Evolutionary conservation across 2,797 vertebrate species (phyloP), one percentile per base, ranked within the genome.

Genomic region (Mus caroli): DNA sequence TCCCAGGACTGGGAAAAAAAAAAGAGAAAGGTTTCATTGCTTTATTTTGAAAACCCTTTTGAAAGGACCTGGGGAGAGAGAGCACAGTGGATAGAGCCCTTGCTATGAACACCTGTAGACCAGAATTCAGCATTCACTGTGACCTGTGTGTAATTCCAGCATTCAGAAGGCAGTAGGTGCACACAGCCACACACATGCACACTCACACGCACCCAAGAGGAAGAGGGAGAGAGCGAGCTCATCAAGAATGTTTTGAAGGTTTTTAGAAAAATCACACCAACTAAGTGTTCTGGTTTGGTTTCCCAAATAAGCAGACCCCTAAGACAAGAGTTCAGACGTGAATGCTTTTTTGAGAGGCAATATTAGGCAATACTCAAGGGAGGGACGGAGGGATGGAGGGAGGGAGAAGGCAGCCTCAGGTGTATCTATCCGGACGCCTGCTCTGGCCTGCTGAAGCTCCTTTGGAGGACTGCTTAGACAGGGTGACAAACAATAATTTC

Each of bases 381-480:
- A 4, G 20, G 17, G 28, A 34, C 4, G 26, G 13, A 56, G 4
- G 19, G 1, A 14, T 7, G 17, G 43, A 43, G 3, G 43, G 22
- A 4, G 17, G 40, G 28, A 17, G 37, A 9, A 13, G 17, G 4
- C 20, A 5, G 22, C 2, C 22, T 26, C 9, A 0, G 71, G 14
- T 2, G 28, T 10, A 2, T 52, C 24, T 9, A 7, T 40, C 56
- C 5, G 26, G 80, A 60, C 8, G 28, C 11, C 10, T 2, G 6
- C 46, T 4, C 17, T 2, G 6, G 8, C 13, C 43, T 46, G 14
- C 54, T 12, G 54, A 26, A 12, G 28, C 24, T 46, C 8, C 50
- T 26, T 58, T 43, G 12, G 1, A 0, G 15, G 17, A 9, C 13
- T 14, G n/a, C 64, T 79, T 43, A 15, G 73, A 67, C 31, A 79